Evolutionary conservation across 2,797 vertebrate species (phyloP), one percentile per base, ranked within the genome.

Genomic region (Podarcis lilfordi): DNA sequence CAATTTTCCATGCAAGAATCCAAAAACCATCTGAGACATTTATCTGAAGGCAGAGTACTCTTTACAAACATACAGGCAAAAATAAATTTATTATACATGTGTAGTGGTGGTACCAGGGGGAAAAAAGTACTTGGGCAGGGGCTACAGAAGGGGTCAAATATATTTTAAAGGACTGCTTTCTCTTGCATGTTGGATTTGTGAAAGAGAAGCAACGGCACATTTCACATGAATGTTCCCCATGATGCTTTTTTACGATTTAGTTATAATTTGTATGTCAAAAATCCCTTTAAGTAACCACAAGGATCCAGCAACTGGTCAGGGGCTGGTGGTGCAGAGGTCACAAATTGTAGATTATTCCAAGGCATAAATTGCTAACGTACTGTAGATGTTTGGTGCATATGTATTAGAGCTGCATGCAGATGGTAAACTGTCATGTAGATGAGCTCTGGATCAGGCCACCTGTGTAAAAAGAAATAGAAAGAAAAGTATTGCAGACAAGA

Each of bases 341-440:
- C 21, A 23, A 74, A 74, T 37, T 19, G 19, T 61, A 61, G 4
- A 21, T 61, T 19, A 23, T 61, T 19, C 59, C 59, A 61, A 61
- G 59, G 59, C 19, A 61, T 61, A 61, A 61, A 61, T 61, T 61
- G 59, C 21, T 61, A 61, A 61, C 11, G 13, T 55, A 55, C 13
- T 2, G 17, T 23, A 23, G 5, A 0, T 35, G 17, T 72, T 35
- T 19, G n/a, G n/a, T n/a, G n/a, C n/a, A n/a, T n/a, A n/a, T n/a
- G n/a, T n/a, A n/a, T n/a, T n/a, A n/a, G n/a, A n/a, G n/a, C n/a
- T n/a, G n/a, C n/a, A n/a, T n/a, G n/a, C n/a, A n/a, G n/a, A n/a
- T n/a, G n/a, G n/a, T n/a, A n/a, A n/a, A n/a, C n/a, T n/a, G n/a
- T n/a, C n/a, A n/a, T n/a, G n/a, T n/a, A n/a, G n/a, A n/a, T n/a